Evolutionary conservation across 2,113 vertebrate genomes (phyloP).

Genomic region (Eclectus roratus): DNA sequence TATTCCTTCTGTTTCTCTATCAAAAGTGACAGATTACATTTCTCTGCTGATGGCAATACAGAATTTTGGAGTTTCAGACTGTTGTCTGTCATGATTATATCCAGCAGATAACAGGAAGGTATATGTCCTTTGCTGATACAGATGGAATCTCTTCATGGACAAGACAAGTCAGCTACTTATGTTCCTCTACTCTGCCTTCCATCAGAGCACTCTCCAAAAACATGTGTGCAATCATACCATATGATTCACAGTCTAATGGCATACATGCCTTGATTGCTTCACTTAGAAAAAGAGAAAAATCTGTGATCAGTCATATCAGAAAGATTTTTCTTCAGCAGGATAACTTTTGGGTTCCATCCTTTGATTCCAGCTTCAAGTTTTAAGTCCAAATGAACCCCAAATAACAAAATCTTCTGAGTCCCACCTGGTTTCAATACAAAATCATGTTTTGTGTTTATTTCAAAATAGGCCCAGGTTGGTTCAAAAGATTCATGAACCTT

Average conservation of each 20-base stretch:
- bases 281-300: not conserved
- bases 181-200: not conserved
- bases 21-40: not conserved
- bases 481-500: constrained; percentile 51
- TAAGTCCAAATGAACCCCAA: constrained; percentile 27
- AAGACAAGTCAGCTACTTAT: not conserved
- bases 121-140: not conserved
- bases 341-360: not conserved
- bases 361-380: constrained; percentile 37
- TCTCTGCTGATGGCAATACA: not conserved
- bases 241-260: not conserved
- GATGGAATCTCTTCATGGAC: not conserved
- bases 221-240: not conserved
- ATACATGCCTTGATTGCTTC: not conserved
- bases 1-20: not conserved
- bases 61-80: not conserved
- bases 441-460: constrained; percentile 14
- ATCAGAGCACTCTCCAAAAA: not conserved
- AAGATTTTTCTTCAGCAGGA: constrained; percentile 25
- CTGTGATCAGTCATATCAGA: not conserved
- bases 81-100: not conserved
- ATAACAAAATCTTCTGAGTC: not conserved
- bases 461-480: constrained; percentile 50
- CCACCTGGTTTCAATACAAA: constrained; percentile 64
- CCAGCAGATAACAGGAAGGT: not conserved